These are phyloP conservation scores for Amazona vittata DNA, from an alignment of 2,113 vertebrate genomes.

Conservation along the genomic window DNA sequence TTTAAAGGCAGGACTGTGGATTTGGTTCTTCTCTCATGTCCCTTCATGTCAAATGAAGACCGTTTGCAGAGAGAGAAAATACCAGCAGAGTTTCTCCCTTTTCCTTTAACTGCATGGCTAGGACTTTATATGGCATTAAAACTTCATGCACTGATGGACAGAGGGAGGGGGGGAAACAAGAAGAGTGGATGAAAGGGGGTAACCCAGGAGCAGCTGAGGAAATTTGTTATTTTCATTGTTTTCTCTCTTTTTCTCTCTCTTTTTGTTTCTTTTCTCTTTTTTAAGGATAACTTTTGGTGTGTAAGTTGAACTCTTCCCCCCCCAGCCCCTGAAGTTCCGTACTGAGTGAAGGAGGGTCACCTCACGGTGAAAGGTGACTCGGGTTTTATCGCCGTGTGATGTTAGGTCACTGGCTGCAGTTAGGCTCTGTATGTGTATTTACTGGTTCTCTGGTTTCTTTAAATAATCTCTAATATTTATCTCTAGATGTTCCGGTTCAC, in stretches of 20 bases:
- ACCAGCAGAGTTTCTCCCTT: constrained; percentile 77
- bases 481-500: constrained; percentile 96
- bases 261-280: constrained; percentile 57
- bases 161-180: constrained; percentile 58
- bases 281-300: constrained; percentile 80
- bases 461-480: constrained; percentile 76
- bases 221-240: constrained; percentile 71
- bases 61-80: constrained; percentile 78
- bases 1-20: constrained; percentile 42
- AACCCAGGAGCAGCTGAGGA: constrained; percentile 82
- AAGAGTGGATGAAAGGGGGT: constrained; percentile 64
- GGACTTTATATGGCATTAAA: constrained; percentile 75
- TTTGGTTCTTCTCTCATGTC: constrained; percentile 65
- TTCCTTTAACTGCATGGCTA: constrained; percentile 77
- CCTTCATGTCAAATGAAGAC: constrained; percentile 67
- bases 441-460: constrained; percentile 73
- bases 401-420: constrained; percentile 72
- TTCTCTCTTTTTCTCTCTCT: constrained; percentile 43
- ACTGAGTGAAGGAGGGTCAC: constrained; percentile 75
- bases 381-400: constrained; percentile 67
- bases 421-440: constrained; percentile 72
- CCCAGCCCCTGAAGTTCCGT: constrained; percentile 75
- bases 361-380: constrained; percentile 64
- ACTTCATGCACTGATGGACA: constrained; percentile 85
- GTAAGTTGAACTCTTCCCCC: constrained; percentile 72